Conservation (phyloP, 1,140 invertebrate species). For the Scaptomyza hsui region DNA sequence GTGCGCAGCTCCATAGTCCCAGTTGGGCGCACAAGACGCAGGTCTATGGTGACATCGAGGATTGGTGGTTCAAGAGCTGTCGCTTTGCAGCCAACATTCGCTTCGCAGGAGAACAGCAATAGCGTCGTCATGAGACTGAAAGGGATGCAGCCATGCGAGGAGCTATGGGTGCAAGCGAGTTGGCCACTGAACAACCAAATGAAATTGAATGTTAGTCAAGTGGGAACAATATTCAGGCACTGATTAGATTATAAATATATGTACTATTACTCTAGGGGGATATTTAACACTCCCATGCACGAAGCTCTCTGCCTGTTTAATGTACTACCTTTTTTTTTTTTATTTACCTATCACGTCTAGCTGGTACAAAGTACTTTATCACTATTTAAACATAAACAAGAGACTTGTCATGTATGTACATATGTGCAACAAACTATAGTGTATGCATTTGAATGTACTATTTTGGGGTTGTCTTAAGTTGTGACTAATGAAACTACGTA, state of each 20-base stretch:
- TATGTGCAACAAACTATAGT: background rate
- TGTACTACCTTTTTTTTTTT: background rate
- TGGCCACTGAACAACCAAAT: background rate
- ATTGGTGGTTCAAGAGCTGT: constrained; percentile 80
- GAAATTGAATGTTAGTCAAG: background rate
- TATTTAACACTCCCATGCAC: background rate
- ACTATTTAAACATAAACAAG: background rate
- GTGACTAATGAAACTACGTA: background rate
- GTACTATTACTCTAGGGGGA: background rate
- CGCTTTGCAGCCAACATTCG: constrained; percentile 55
- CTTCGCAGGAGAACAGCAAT: constrained; percentile 25
- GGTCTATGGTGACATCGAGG: constrained; percentile 67
- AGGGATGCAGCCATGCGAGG: background rate
- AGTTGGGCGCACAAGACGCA: constrained; percentile 53
- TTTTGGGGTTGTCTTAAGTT: background rate
- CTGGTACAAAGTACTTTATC: background rate
- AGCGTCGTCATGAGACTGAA: constrained; percentile 14
- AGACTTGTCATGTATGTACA: background rate
- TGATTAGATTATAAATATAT: constrained; percentile 4
- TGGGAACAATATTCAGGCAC: background rate
- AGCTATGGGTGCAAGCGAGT: constrained; percentile 15
- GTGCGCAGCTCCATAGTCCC: constrained; percentile 68
- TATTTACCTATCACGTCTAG: background rate
- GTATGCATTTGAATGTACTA: background rate
- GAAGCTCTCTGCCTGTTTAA: background rate